These are phyloP conservation scores for Xylota segnis DNA, from an alignment of 2,888 invertebrate species.

Conservation along the genomic window DNA sequence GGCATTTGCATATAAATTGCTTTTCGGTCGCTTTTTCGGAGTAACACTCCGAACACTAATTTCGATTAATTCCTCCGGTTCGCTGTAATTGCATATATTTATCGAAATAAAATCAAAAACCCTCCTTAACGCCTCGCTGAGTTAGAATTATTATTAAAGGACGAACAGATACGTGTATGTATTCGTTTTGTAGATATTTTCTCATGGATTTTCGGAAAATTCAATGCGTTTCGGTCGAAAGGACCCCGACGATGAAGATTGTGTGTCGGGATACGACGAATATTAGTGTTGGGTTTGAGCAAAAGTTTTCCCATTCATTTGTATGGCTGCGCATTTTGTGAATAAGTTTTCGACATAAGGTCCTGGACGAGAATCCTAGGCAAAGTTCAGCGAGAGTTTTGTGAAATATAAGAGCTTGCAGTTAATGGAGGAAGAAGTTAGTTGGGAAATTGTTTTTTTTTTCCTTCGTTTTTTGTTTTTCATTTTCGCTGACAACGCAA, in stretches of 20 bases:
- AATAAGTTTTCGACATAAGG: constrained; percentile 24
- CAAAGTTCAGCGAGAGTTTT: constrained; percentile 1
- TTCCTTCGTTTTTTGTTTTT: too few relatives aligned
- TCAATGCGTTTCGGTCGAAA: constrained; percentile 58
- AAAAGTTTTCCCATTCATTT: constrained; percentile 66
- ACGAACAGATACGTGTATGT: background rate
- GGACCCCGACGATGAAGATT: constrained; percentile 38
- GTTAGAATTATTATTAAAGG: constrained; percentile 8
- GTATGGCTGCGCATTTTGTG: constrained; percentile 48
- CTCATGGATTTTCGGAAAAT: constrained; percentile 18
- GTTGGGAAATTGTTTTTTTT: constrained; percentile 2
- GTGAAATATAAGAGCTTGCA: constrained; percentile 27
- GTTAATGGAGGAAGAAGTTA: constrained; percentile 40
- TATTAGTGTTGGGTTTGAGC: constrained; percentile 28
- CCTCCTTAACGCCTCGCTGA: constrained; percentile 22
- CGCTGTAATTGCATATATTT: constrained; percentile 32
- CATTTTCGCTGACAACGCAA: constrained; percentile 44
- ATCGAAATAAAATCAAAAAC: constrained; percentile 49
- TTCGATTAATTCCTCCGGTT: constrained; percentile 42
- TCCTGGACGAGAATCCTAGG: background rate
- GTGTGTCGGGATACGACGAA: background rate
- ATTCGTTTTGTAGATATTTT: too few relatives aligned
- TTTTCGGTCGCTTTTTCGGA: constrained; percentile 60
- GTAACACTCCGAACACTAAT: constrained; percentile 57
- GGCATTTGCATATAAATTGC: constrained; percentile 78